A percentile compares a stretch with the other conserved stretches of the same genome.
Evolutionary conservation across 2,113 vertebrate species (phyloP).

Genomic region (Gallinago media): DNA sequence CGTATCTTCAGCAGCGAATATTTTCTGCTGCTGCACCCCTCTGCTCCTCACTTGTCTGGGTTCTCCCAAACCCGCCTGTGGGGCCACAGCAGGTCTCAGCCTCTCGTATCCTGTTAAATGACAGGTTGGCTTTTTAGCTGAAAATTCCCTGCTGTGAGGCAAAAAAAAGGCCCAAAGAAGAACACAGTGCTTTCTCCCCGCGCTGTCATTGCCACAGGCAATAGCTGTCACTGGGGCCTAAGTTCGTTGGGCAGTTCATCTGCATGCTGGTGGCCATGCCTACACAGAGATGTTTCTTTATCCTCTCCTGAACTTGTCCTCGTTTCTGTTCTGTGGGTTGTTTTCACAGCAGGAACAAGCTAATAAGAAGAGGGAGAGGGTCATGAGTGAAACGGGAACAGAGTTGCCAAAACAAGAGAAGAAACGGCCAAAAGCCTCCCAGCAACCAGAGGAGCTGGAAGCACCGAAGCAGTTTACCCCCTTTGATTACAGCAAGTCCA

Average conservation of each 20-base stretch:
- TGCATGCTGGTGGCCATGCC: not conserved
- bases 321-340: not conserved
- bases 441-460: slow-evolving; percentile 66
- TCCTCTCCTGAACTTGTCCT: not conserved
- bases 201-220: not conserved
- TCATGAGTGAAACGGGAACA: slow-evolving; percentile 64
- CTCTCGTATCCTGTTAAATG: not conserved
- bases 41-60: not conserved
- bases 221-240: not conserved
- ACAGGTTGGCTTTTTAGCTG: not conserved
- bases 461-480: slow-evolving; percentile 80
- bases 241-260: not conserved
- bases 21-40: not conserved
- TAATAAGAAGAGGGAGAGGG: slow-evolving; percentile 83
- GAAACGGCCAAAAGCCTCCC: slow-evolving; percentile 79
- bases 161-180: not conserved
- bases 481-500: slow-evolving; percentile 92
- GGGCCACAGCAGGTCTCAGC: not conserved
- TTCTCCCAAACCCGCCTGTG: not conserved
- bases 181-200: not conserved
- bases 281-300: not conserved
- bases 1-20: not conserved
- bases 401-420: slow-evolving; percentile 80
- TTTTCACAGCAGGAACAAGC: slow-evolving; percentile 76
- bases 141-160: not conserved